A percentile compares a stretch with the other conserved stretches of the same genome.
phyloP scores from a whole-genome alignment of 1,140 invertebrate genomes.

The Phortica variegata region DNA sequence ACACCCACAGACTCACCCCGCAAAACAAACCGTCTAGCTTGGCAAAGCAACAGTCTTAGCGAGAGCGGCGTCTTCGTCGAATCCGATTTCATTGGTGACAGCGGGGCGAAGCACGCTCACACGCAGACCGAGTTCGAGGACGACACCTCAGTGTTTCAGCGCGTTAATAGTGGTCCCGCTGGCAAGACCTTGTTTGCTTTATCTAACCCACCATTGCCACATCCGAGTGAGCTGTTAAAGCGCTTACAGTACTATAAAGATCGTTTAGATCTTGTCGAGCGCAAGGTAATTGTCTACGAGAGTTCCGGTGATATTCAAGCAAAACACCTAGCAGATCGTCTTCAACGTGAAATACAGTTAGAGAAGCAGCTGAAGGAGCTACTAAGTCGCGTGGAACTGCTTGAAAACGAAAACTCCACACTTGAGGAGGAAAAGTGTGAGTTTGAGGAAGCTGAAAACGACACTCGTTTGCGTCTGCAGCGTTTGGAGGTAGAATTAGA shows the following conservation, averaged over 20 bases:
- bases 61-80: slow-evolving; percentile 69
- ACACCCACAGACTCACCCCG: slow-evolving; percentile 23
- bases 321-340: slow-evolving; percentile 61
- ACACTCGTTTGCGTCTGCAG: slow-evolving; percentile 66
- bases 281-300: slow-evolving; percentile 64
- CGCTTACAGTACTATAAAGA: slow-evolving; percentile 64
- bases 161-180: too few relatives aligned
- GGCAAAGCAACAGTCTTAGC: slow-evolving; percentile 59
- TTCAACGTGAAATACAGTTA: slow-evolving; percentile 62
- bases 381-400: slow-evolving; percentile 59
- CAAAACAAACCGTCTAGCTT: slow-evolving; percentile 16
- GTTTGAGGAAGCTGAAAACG: slow-evolving; percentile 70
- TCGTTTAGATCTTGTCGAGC: slow-evolving; percentile 62
- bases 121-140: slow-evolving; percentile 62
- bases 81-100: slow-evolving; percentile 32
- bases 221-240: slow-evolving; percentile 59
- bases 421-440: slow-evolving; percentile 68
- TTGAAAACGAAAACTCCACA: slow-evolving; percentile 63
- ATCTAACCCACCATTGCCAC: slow-evolving; percentile 57
- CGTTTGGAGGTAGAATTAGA: slow-evolving; percentile 58
- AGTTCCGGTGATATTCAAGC: slow-evolving; percentile 62
- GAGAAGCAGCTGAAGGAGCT: slow-evolving; percentile 61
- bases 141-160: not conserved
- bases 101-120: slow-evolving; percentile 54
- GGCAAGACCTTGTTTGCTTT: too few relatives aligned